Base-by-base conservation (phyloP, 2,113 vertebrate genomes). In the Hirundichthys speculiger region DNA sequence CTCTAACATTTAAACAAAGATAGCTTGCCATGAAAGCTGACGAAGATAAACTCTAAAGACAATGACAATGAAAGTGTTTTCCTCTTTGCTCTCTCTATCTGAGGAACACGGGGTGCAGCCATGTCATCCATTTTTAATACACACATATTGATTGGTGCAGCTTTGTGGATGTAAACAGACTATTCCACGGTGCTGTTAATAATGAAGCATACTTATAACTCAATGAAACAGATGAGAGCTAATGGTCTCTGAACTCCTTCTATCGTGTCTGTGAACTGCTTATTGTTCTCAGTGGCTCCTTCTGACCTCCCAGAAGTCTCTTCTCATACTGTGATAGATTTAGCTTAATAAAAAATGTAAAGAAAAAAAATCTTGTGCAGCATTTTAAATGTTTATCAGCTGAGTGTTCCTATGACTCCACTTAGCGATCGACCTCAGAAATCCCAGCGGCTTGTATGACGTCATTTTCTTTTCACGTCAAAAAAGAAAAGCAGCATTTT, bases 181-280 rank as follows among this genome's bases (percentile, higher is more conserved):
- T 34, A 2, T 34, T 22, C 42, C 46, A 30, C 21, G 38, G 39
- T 43, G 19, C 21, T 30, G 27, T 68, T 50, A 68, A 50, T 57
- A 1, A 50, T 34, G 43, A 30, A 43, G 16, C 12, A 30, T 30
- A 41, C 10, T 7, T 21, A 27, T 21, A 49, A 14, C 19, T 21
- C 7, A 40, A 22, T 19, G 40, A 15, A 52, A n/a, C 24, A 64
- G 61, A 43, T 52, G 30, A 42, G 38, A 54, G 20, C 12, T 41
- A 24, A 41, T 56, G 7, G 8, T 24, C 39, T 56, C n/a, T 41
- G 8, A 16, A 41, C 47, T 49, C 22, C 21, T 22, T 49, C 15
- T 24, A 49, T 48, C 21, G 13, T 48, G 21, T 48, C 19, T 49
- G 14, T 49, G 22, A 49, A 49, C 20, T 22, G 22, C 21, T 49